Conservation (phyloP, 2,113 vertebrate genomes). For the Microtus montanus region DNA sequence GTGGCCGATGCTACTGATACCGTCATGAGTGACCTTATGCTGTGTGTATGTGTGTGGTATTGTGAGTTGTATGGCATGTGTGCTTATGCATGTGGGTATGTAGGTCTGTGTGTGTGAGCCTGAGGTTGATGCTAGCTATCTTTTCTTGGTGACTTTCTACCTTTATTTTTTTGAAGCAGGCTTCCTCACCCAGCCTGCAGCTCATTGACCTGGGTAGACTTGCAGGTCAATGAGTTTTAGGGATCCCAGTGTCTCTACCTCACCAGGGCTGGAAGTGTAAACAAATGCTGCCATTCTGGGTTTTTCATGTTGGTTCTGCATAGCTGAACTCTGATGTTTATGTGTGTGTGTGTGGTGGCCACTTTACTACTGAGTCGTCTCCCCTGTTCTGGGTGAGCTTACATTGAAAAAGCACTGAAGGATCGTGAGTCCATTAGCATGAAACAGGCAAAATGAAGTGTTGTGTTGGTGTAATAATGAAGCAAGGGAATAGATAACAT, state of each 20-base stretch:
- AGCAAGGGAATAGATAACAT: background rate
- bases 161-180: background rate
- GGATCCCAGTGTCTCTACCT: background rate
- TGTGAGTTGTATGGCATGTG: background rate
- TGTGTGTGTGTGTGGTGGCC: background rate
- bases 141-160: background rate
- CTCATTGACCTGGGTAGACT: background rate
- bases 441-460: conserved; percentile 13
- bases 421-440: background rate
- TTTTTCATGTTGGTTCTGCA: background rate
- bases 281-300: background rate
- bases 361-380: background rate
- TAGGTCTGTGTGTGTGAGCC: background rate
- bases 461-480: background rate
- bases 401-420: background rate
- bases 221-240: too few relatives aligned
- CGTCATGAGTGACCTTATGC: background rate
- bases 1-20: background rate
- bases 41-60: background rate
- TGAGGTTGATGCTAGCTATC: background rate
- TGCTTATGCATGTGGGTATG: background rate
- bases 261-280: background rate
- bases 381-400: background rate
- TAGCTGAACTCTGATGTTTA: background rate
- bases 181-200: background rate